These are phyloP conservation scores for Drosophila baimaii DNA, from an alignment of 1,140 invertebrate species.

Conservation along the genomic window DNA sequence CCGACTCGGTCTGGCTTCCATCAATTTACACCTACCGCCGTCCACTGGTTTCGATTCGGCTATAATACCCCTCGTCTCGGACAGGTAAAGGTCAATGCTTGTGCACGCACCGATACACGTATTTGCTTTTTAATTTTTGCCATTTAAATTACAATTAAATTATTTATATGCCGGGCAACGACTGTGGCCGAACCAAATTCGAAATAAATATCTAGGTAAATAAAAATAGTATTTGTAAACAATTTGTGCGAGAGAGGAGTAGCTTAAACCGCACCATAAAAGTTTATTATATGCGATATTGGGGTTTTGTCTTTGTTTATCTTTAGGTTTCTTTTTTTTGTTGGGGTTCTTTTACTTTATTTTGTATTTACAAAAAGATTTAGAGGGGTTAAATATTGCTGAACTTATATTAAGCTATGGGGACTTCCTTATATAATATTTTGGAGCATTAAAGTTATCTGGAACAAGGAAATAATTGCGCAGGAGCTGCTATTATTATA, in stretches of 20 bases:
- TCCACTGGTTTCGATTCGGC: constrained; percentile 1
- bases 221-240: constrained; percentile 49
- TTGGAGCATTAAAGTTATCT: too few relatives aligned
- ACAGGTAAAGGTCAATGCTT: constrained; percentile 66
- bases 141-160: constrained; percentile 68
- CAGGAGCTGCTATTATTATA: too few relatives aligned
- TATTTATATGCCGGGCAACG: constrained; percentile 48
- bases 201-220: constrained; percentile 11
- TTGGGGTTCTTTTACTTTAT: neutral
- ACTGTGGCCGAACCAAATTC: neutral
- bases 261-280: constrained; percentile 56
- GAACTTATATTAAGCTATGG: too few relatives aligned
- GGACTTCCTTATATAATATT: too few relatives aligned
- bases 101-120: constrained; percentile 42
- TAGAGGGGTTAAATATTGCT: too few relatives aligned
- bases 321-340: neutral
- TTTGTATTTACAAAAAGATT: too few relatives aligned
- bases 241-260: constrained; percentile 34
- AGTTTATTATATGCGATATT: constrained; percentile 49
- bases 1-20: constrained; percentile 39
- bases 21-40: constrained; percentile 67
- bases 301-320: constrained; percentile 18
- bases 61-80: neutral
- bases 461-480: too few relatives aligned
- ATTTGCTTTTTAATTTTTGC: constrained; percentile 61